phyloP scores from a whole-genome alignment of 2,888 invertebrate genomes.

The Shargacucullia verbasci region DNA sequence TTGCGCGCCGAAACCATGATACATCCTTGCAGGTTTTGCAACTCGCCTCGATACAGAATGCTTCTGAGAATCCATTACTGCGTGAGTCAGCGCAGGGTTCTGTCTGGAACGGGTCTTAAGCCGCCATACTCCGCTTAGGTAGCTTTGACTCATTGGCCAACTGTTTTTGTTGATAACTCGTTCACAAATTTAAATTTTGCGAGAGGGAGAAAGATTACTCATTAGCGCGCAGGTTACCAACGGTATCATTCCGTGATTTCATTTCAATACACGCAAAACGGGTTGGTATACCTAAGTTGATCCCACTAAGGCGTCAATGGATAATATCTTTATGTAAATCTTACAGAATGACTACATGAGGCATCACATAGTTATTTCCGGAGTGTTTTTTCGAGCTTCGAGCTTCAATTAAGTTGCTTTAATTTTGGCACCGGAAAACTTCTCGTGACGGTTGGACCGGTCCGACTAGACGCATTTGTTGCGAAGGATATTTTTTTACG shows the following conservation, averaged over 20 bases:
- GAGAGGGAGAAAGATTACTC: constrained; percentile 5
- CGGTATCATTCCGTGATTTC: constrained; percentile 20
- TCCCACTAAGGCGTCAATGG: constrained; percentile 44
- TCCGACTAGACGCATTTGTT: constrained; percentile 65
- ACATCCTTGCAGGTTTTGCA: constrained; percentile 76
- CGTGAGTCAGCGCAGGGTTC: constrained; percentile 71
- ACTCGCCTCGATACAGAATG: constrained; percentile 69
- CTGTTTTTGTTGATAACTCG: constrained; percentile 48
- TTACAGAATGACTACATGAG: constrained; percentile 50
- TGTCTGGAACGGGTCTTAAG: constrained; percentile 76
- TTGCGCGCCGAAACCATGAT: constrained; percentile 62
- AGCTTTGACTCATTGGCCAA: constrained; percentile 55
- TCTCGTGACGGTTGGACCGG: constrained; percentile 74
- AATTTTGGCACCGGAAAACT: constrained; percentile 74
- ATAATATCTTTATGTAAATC: constrained; percentile 42
- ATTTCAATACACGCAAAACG: constrained; percentile 45
- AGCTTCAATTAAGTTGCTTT: constrained; percentile 70
- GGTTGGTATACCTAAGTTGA: constrained; percentile 35
- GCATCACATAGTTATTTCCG: constrained; percentile 74
- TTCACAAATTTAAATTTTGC: constrained; percentile 24
- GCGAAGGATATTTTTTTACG: constrained; percentile 77
- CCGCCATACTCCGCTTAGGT: constrained; percentile 54
- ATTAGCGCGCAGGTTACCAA: constrained; percentile 12
- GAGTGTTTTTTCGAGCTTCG: constrained; percentile 67
- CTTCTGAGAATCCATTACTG: constrained; percentile 77